These are phyloP conservation scores for Willisornis vidua DNA, from an alignment of 2,113 vertebrate genomes.

Conservation along the genomic window DNA sequence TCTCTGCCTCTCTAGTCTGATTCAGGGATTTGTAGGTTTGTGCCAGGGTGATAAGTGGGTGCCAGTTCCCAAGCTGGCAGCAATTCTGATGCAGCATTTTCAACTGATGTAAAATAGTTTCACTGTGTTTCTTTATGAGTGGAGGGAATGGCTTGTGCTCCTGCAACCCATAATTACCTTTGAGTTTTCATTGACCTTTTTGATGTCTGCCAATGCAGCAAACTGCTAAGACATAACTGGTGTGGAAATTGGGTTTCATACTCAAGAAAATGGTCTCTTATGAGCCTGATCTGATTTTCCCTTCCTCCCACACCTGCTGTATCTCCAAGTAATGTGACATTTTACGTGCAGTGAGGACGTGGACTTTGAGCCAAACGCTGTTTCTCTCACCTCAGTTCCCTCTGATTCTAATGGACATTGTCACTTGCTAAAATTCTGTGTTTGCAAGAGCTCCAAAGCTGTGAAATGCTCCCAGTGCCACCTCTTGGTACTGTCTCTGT, in stretches of 20 bases:
- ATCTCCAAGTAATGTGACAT: background rate
- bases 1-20: constrained; percentile 22
- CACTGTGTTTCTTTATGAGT: background rate
- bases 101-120: background rate
- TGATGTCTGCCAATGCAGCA: background rate
- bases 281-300: background rate
- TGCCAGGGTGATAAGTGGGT: background rate
- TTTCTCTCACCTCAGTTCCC: background rate
- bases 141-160: background rate
- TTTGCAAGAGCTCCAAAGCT: constrained; percentile 22
- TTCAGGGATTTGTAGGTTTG: constrained; percentile 12
- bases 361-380: background rate
- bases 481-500: background rate
- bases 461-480: background rate
- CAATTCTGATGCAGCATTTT: background rate
- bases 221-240: background rate
- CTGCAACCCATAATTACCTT: background rate
- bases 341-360: background rate
- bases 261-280: background rate
- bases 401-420: background rate
- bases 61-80: background rate
- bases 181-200: background rate
- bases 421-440: background rate
- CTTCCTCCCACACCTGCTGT: background rate
- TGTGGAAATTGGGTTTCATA: constrained; percentile 23